A percentile compares a stretch with the other conserved stretches of the same genome.
Conservation (phyloP, 2,113 vertebrate species). For the Colius striatus region DNA sequence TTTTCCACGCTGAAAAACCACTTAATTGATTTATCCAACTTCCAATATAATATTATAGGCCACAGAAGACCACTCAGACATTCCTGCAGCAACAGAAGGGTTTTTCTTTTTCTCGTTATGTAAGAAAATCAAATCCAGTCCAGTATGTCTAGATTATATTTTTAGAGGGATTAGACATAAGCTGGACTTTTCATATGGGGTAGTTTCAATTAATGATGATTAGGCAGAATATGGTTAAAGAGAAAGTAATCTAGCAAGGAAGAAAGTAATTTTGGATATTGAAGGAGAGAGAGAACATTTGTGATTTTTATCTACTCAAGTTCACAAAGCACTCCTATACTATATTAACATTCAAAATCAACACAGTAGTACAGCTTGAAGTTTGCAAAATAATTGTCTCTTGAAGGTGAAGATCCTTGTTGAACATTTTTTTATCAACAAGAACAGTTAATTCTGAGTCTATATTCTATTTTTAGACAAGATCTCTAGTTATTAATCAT, state of each 20-base stretch:
- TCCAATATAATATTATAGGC: background rate
- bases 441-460: background rate
- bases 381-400: background rate
- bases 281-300: background rate
- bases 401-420: background rate
- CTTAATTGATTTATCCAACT: conserved; percentile 30
- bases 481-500: background rate
- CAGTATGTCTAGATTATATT: background rate
- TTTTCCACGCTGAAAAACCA: background rate
- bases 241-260: background rate
- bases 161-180: conserved; percentile 8
- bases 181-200: background rate
- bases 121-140: conserved; percentile 20
- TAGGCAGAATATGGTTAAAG: background rate
- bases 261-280: background rate
- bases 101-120: background rate
- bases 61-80: conserved; percentile 23
- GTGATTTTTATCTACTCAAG: background rate
- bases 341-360: background rate
- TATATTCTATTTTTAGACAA: background rate
- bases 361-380: background rate
- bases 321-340: background rate
- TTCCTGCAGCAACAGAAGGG: background rate
- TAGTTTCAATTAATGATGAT: conserved; percentile 1
- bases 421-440: background rate